These are phyloP conservation scores for Eptatretus atami DNA, from an alignment of 2,797 vertebrate species.

Conservation along the genomic window DNA sequence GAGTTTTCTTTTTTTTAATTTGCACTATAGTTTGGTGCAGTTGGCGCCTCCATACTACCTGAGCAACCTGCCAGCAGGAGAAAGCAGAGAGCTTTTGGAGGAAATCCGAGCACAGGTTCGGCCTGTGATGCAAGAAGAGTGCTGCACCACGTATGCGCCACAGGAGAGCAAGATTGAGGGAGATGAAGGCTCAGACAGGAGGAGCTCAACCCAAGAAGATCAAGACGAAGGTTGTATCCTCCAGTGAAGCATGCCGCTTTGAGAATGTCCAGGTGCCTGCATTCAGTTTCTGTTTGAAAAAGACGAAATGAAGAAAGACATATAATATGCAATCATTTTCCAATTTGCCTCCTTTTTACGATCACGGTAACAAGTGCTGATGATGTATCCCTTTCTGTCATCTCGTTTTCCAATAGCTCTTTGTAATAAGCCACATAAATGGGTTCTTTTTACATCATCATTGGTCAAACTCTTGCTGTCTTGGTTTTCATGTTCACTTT, in stretches of 20 bases:
- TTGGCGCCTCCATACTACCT: constrained; percentile 60
- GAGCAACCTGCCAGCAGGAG: constrained; percentile 52
- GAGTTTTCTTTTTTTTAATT: neutral
- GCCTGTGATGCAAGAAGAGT: constrained; percentile 11
- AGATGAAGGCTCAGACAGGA: neutral
- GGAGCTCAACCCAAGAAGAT: neutral
- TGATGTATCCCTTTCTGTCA: no score
- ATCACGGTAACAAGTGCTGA: no score
- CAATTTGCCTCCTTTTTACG: no score
- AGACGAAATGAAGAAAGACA: no score
- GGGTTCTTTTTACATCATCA: no score
- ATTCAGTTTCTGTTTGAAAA: no score
- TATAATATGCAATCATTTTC: no score
- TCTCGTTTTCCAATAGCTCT: no score
- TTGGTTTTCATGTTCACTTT: no score
- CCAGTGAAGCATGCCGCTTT: no score
- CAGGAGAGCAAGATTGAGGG: constrained; percentile 9
- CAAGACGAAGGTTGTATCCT: constrained; percentile 16
- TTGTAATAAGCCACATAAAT: no score
- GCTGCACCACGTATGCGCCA: constrained; percentile 11
- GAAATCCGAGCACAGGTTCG: constrained; percentile 30
- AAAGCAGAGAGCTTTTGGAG: constrained; percentile 52
- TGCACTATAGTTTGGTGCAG: constrained; percentile 33
- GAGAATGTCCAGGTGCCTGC: neutral
- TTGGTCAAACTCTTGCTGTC: no score